Conservation (phyloP, 2,113 vertebrate genomes). For the Variabilichromis moorii region DNA sequence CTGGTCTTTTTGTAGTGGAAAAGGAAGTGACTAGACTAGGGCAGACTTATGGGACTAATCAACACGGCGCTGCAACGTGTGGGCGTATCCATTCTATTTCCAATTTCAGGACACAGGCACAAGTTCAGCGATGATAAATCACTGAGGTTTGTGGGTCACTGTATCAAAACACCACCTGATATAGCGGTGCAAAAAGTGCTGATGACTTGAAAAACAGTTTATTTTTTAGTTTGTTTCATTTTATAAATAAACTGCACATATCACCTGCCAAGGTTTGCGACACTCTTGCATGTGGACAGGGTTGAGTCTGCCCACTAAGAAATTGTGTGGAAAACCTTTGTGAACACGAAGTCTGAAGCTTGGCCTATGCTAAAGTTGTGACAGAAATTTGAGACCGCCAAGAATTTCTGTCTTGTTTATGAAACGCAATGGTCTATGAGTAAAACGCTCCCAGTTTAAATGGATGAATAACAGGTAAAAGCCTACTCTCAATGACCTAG, state of each 20-base stretch:
- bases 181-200: neutral
- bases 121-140: neutral
- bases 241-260: neutral
- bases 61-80: rapidly evolving
- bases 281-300: neutral
- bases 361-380: neutral
- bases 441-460: neutral
- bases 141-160: neutral
- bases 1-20: neutral
- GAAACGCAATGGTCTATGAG: neutral
- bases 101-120: neutral
- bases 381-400: neutral
- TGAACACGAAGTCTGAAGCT: neutral
- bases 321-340: neutral
- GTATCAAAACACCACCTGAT: neutral
- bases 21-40: neutral
- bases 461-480: neutral
- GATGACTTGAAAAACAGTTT: neutral
- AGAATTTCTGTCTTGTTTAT: neutral
- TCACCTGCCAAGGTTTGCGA: neutral
- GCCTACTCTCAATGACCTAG: neutral
- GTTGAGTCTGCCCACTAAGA: neutral
- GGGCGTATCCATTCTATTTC: neutral
- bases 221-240: neutral
- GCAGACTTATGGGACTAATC: neutral